Evolutionary conservation across 2,113 vertebrate species (phyloP).

Genomic region (Illadopsis cleaveri): DNA sequence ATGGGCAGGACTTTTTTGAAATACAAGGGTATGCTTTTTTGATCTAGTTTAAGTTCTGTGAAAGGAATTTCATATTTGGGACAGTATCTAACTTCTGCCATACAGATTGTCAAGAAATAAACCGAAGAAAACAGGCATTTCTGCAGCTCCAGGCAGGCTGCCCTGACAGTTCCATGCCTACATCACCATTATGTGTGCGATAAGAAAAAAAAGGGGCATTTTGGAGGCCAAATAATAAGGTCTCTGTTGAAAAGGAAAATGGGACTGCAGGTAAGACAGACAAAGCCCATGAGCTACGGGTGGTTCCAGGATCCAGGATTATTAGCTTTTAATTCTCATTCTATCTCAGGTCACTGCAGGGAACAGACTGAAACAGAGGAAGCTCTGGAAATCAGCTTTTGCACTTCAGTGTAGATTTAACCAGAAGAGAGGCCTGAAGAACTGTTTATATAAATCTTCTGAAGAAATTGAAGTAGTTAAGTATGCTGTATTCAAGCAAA

Average conservation of each 20-base stretch:
- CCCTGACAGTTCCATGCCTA: background rate
- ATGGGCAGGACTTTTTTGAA: background rate
- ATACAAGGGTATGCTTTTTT: background rate
- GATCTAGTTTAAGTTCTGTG: background rate
- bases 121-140: background rate
- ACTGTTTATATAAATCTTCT: slow-evolving; percentile 10
- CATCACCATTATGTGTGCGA: background rate
- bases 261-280: background rate
- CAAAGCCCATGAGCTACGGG: background rate
- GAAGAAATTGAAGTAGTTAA: slow-evolving; percentile 32
- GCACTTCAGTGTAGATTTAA: background rate
- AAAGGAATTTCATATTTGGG: background rate
- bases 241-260: background rate
- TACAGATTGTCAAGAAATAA: background rate
- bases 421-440: background rate
- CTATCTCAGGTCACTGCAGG: background rate
- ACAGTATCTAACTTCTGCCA: background rate
- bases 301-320: background rate
- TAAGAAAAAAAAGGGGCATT: background rate
- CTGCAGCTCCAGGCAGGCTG: background rate
- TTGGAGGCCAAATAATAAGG: background rate
- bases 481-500: background rate
- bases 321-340: background rate
- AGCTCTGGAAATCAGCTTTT: slow-evolving; percentile 9
- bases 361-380: background rate